These are phyloP conservation scores for Acridotheres tristis DNA, from an alignment of 2,797 vertebrate species.

Conservation along the genomic window DNA sequence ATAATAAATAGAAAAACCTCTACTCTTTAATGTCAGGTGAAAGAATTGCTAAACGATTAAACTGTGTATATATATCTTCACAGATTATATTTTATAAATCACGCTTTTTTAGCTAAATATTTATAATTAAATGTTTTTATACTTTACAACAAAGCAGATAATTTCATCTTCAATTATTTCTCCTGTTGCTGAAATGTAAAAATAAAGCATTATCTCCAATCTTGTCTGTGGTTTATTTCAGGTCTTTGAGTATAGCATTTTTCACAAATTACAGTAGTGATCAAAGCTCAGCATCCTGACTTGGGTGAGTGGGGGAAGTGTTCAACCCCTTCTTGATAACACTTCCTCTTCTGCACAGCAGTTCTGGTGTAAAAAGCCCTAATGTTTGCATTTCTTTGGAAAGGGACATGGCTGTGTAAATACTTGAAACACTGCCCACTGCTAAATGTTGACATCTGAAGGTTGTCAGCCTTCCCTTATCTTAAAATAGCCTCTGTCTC, in stretches of 20 bases:
- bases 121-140: slow-evolving; percentile 79
- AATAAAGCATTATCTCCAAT: slow-evolving; percentile 56
- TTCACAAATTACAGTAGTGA: not conserved
- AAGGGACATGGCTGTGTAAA: not conserved
- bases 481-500: not conserved
- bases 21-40: slow-evolving; percentile 57
- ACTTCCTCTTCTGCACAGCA: not conserved
- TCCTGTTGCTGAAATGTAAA: slow-evolving; percentile 68
- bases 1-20: slow-evolving; percentile 60
- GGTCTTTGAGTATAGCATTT: not conserved
- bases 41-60: slow-evolving; percentile 64
- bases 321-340: not conserved
- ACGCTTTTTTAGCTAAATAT: slow-evolving; percentile 72
- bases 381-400: not conserved
- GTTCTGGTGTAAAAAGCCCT: not conserved
- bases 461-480: not conserved
- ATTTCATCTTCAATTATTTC: slow-evolving; percentile 64
- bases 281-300: accelerated
- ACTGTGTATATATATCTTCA: slow-evolving; percentile 65
- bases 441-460: not conserved
- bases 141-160: slow-evolving; percentile 69
- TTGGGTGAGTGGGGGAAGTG: not conserved
- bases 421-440: not conserved
- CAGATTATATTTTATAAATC: slow-evolving; percentile 77
- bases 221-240: slow-evolving; percentile 2